Evolutionary conservation across 2,113 vertebrate genomes (phyloP).

Genomic region (Gopherus evgoodei): DNA sequence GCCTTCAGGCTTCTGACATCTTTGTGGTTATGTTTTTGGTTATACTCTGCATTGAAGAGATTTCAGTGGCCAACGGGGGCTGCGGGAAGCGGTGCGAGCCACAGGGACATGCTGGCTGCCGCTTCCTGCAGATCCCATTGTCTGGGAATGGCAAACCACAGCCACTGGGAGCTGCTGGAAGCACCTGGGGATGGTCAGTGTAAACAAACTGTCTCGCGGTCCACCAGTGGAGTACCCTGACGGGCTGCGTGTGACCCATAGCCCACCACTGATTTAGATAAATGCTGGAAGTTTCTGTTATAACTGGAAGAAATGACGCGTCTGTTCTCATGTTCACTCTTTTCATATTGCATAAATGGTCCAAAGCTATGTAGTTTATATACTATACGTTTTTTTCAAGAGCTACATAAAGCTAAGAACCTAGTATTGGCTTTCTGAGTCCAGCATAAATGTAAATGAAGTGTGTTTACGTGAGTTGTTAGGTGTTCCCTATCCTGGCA

Average conservation of each 20-base stretch:
- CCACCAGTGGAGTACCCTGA: no score
- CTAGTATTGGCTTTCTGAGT: not conserved
- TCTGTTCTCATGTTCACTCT: not conserved
- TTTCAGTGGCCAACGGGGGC: not conserved
- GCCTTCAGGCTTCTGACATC: not conserved
- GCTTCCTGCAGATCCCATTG: no score
- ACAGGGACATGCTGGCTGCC: no score
- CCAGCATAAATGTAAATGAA: not conserved
- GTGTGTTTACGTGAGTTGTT: not conserved
- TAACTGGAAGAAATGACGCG: not conserved
- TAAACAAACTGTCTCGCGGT: no score
- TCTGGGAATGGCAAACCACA: no score
- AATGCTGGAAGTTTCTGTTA: not conserved
- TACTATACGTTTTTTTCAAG: not conserved
- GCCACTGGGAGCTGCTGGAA: no score
- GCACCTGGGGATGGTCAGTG: no score
- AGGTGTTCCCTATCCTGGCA: not conserved
- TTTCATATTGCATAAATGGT: not conserved
- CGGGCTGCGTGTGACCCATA: no score
- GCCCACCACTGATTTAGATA: no score
- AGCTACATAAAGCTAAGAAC: not conserved
- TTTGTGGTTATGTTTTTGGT: conserved; percentile 22
- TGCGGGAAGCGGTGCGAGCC: no score
- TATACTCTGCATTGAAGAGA: not conserved
- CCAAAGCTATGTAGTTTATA: not conserved